phyloP scores from a whole-genome alignment of 2,888 invertebrate species.

The Scaptomyza parva region DNA sequence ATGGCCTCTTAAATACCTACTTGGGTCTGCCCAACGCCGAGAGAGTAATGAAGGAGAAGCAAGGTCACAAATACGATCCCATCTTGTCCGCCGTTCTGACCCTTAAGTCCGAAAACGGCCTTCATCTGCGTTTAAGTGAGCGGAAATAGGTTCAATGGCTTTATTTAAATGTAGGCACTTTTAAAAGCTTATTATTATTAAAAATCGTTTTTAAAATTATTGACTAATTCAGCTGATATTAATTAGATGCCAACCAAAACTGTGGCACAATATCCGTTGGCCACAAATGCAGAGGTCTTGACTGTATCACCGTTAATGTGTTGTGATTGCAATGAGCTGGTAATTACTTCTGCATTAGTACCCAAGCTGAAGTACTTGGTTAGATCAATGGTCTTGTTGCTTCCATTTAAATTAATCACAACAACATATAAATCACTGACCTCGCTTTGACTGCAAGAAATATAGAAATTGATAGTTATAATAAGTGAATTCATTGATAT shows the following conservation, averaged over 20 bases:
- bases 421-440: slow-evolving; percentile 83
- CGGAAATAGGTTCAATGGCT: slow-evolving; percentile 57
- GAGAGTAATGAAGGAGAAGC: slow-evolving; percentile 32
- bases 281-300: slow-evolving; percentile 66
- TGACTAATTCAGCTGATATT: not conserved
- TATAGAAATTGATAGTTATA: not conserved
- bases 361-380: slow-evolving; percentile 76
- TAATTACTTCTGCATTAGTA: slow-evolving; percentile 80
- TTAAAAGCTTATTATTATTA: slow-evolving; percentile 3
- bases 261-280: slow-evolving; percentile 79
- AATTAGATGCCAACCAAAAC: slow-evolving; percentile 74
- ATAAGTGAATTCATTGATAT: not conserved
- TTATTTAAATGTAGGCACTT: not conserved
- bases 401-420: slow-evolving; percentile 86
- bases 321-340: slow-evolving; percentile 82
- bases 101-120: slow-evolving; percentile 85
- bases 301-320: slow-evolving; percentile 81
- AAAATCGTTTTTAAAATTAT: not conserved
- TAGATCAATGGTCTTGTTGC: slow-evolving; percentile 85
- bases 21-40: slow-evolving; percentile 56
- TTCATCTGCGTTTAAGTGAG: slow-evolving; percentile 84
- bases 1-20: slow-evolving; percentile 68
- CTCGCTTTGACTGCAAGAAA: slow-evolving; percentile 62
- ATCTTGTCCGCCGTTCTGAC: slow-evolving; percentile 85
- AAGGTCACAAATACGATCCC: slow-evolving; percentile 82